Base-by-base conservation (phyloP, 1,140 invertebrate genomes). In the Harpegnathos saltator region DNA sequence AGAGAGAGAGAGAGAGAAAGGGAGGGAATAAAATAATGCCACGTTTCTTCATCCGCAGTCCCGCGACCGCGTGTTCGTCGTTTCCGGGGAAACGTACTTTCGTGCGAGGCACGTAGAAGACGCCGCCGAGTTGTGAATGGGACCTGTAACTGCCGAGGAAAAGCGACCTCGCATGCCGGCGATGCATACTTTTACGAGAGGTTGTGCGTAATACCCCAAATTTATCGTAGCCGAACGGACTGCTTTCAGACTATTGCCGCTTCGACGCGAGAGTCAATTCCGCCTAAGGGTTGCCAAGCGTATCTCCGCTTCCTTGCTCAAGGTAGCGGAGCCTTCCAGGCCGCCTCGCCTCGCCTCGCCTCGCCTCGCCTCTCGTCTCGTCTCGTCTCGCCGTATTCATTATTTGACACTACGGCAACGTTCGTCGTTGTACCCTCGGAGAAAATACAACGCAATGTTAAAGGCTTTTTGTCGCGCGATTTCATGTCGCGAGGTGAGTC, bases 291-390 rank as follows among this genome's bases (percentile, higher is more conserved):
- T 89, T 88, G 90, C 85, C 83, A 72, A 93, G 90, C 92, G 92
- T 92, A 92, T 93, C 92, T 92, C 92, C 92, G 92, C 83, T 93
- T 93, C 92, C 92, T 91, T 71, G 71, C 78, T 72, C 84, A 44
- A 86, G 59, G 66, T 61, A 77, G 48, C 66, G 78, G 29, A 68
- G 74, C 38, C 59, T 54, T 15, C 38, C 38, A 33, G 12, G 29
- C 33, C 72, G 26, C 63, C 85, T 83, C 54, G 81, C 48, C 54
- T 12, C 26, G n/a, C n/a, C n/a, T n/a, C n/a, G n/a, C n/a, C n/a
- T n/a, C n/a, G n/a, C n/a, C n/a, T n/a, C n/a, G n/a, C n/a, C n/a
- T n/a, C n/a, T n/a, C n/a, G n/a, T n/a, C n/a, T n/a, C 72, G 26
- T 58, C 85, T 83, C 54, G 81, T 33, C 54, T 12, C 26, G 65